phyloP scores from a whole-genome alignment of 2,113 vertebrate species.

The Myanophis thanlyinensis region DNA sequence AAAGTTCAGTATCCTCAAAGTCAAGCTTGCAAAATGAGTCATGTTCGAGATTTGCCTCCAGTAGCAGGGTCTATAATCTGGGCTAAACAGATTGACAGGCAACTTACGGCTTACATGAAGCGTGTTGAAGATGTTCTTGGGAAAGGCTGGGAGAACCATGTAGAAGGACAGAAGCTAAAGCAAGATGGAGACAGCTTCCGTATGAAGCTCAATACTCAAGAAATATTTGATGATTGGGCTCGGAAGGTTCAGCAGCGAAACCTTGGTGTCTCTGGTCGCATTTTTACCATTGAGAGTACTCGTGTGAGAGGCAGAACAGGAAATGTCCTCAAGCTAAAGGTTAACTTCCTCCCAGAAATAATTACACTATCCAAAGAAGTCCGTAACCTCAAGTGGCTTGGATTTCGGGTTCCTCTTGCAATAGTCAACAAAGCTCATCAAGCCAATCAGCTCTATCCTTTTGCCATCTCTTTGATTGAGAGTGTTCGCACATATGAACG shows the following conservation, averaged over 20 bases:
- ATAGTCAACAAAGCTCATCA: conserved; percentile 99
- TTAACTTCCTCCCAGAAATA: conserved; percentile 98
- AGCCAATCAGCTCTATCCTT: conserved; percentile 96
- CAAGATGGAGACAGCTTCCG: conserved; percentile 99
- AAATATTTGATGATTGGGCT: conserved; percentile 99
- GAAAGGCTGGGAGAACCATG: conserved; percentile 98
- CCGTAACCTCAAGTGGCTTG: conserved; percentile 97
- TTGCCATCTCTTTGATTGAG: conserved; percentile 97
- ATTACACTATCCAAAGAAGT: conserved; percentile 98
- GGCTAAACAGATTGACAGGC: conserved; percentile 98
- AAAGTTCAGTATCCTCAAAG: conserved; percentile 99
- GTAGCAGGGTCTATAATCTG: conserved; percentile 98
- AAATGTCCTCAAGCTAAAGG: conserved; percentile 94
- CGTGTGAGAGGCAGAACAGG: conserved; percentile 89
- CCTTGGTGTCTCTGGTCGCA: conserved; percentile 94
- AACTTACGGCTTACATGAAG: conserved; percentile 98
- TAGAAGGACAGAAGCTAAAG: conserved; percentile 97
- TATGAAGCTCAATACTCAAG: conserved; percentile 98
- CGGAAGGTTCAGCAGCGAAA: conserved; percentile 98
- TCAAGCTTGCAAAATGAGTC: conserved; percentile 98
- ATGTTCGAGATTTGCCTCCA: conserved; percentile 91
- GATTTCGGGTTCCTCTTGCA: conserved; percentile 93
- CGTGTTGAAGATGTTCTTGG: conserved; percentile 97
- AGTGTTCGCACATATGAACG: conserved; percentile 96
- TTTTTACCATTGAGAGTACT: conserved; percentile 95